Evolutionary conservation across 2,113 vertebrate genomes (phyloP), one percentile per base, ranked within the genome.

Genomic region (Cavia aperea): DNA sequence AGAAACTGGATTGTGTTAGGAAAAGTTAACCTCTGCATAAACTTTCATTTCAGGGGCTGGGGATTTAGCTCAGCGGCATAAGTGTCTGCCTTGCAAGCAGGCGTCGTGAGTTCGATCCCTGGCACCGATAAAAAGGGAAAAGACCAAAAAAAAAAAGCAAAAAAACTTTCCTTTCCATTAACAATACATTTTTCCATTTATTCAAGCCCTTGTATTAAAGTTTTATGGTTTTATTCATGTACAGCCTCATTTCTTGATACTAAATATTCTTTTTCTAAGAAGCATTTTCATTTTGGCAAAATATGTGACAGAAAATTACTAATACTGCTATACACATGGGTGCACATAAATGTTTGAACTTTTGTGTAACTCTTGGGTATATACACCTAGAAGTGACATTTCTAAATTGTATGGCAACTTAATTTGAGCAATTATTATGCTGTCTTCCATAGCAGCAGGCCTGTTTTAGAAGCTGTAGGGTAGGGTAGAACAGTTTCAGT

Each of bases 161-260:
- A 39, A 39, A 39, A 77, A 70, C 83, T 89, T 89, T 93, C 18
- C 60, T 81, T 92, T 77, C 18, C 24, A 31, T 68, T 84, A 93
- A 93, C 56, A 65, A 46, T 87, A 46, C 72, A 0, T 79, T 46
- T 81, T 68, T 49, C 79, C 36, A 81, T 49, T 66, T 91, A 54
- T 88, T 94, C 6, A n/a, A 90, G 26, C 84, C 54, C 87, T 90
- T 81, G 36, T 87, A 24, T 88, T 65, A 88, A 84, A 89, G 24
- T 26, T 21, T 92, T 49, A 46, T 14, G 16, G 51, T 92, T 93
- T 91, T 81, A 51, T 81, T 88, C 19, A 72, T 46, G 51, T 62
- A 58, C 31, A 6, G 36, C 15, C 26, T 83, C 15, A 72, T 82
- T 92, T 70, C 70, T 86, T 75, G 49, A 73, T 62, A 65, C 7